A percentile compares a stretch with the other conserved stretches of the same genome.
Evolutionary conservation across 2,888 invertebrate genomes (phyloP).

Genomic region (Ferrisia virgata): DNA sequence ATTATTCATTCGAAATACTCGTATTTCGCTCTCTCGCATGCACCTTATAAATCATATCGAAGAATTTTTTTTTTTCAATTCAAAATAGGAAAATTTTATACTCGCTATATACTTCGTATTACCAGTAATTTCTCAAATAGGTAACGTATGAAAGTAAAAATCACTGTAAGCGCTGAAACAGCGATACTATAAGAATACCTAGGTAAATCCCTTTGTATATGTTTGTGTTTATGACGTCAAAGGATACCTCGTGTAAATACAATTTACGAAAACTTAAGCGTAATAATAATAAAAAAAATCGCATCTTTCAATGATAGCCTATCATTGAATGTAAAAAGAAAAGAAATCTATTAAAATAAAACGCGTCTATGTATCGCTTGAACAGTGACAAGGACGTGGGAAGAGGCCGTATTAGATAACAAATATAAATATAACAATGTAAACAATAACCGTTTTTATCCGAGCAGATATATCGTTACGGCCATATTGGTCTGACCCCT

Average conservation of each 20-base stretch:
- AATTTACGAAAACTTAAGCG: background rate
- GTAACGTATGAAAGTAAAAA: no score
- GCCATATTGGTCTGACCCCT: slow-evolving; percentile 28
- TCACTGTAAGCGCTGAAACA: no score
- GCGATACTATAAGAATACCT: no score
- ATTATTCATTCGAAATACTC: background rate
- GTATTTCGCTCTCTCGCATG: no score
- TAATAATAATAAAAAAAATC: background rate
- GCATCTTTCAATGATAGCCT: background rate
- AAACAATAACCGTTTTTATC: slow-evolving; percentile 33
- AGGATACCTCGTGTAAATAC: background rate
- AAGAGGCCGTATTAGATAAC: slow-evolving; percentile 39
- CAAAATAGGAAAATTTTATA: no score
- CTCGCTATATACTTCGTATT: no score
- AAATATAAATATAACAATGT: slow-evolving; percentile 29
- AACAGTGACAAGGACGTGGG: slow-evolving; percentile 36
- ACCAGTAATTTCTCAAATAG: no score
- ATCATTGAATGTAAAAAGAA: background rate
- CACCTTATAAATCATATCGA: background rate
- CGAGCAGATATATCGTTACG: slow-evolving; percentile 7
- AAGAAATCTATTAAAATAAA: background rate
- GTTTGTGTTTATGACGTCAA: background rate
- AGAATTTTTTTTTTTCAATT: background rate
- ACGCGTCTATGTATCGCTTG: slow-evolving; percentile 15
- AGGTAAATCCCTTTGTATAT: no score